Evolutionary conservation across 2,888 invertebrate genomes (phyloP), one percentile per base, ranked within the genome.

Genomic region (Xestia ashworthii): DNA sequence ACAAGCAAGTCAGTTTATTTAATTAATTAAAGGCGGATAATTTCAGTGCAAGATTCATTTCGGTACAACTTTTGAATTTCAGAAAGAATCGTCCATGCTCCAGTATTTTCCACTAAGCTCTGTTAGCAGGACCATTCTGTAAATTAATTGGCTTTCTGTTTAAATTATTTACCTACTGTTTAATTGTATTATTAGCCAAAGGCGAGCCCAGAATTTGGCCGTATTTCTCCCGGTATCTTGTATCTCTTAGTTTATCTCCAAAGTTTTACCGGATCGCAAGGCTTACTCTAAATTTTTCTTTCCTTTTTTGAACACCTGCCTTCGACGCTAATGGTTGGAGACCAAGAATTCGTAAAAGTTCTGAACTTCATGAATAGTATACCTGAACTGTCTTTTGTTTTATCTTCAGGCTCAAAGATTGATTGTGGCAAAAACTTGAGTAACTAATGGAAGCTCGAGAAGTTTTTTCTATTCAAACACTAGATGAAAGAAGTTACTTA

Each of bases 141-240:
- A 58, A 87, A 87, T 87, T 88, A 88, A 88, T 88, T 88, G 80
- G 77, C 76, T 83, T 80, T 53, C 76, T 74, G 76, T 80, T 78
- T 71, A 78, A 80, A 67, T 87, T 79, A 85, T 87, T 87, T 87
- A 32, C 32, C 32, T 32, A 87, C 78, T 70, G 78, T 85, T 79
- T 84, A 82, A 82, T 80, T 84, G 75, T 80, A 41, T 88, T 80
- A 80, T 80, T 83, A 81, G 85, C 62, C 81, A 16, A 72, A 62
- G 68, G 74, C 48, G 66, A 68, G 67, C 16, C 44, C 58, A 41
- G 46, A 80, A 77, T 72, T 79, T 0, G 41, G 67, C 50, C 41
- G 44, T 84, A 66, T 74, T 74, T 66, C 58, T n/a, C 44, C n/a
- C 48, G 50, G 71, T 78, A 68, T 74, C 71, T 73, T 66, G 55